A percentile compares a stretch with the other conserved stretches of the same genome.
These are phyloP conservation scores for Coelinius sp. DNA, from an alignment of 2,888 invertebrate species.

Conservation along the genomic window DNA sequence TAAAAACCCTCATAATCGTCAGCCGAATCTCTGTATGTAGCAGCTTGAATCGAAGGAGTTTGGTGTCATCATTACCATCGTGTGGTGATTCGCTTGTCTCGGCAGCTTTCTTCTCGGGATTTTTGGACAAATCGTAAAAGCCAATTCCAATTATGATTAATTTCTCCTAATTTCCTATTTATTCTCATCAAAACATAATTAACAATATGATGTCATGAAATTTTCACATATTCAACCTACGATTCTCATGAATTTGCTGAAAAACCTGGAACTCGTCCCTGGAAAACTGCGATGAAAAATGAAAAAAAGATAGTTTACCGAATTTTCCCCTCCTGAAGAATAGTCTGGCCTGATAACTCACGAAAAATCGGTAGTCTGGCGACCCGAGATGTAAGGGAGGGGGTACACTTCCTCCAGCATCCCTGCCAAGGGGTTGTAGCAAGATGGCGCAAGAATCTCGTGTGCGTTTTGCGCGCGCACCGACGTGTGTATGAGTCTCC, in stretches of 20 bases:
- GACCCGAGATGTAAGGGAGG: not conserved
- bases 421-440: constrained; percentile 51
- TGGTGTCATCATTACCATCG: not conserved
- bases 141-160: not conserved
- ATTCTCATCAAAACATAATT: too few relatives aligned
- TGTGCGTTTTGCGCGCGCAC: constrained; percentile 48
- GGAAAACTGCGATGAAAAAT: too few relatives aligned
- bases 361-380: not conserved
- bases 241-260: too few relatives aligned
- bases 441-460: constrained; percentile 48
- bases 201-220: too few relatives aligned
- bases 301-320: too few relatives aligned
- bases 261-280: too few relatives aligned
- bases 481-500: not conserved
- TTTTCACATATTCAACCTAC: too few relatives aligned
- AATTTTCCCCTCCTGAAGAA: not conserved
- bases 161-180: too few relatives aligned
- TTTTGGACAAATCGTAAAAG: constrained; percentile 12
- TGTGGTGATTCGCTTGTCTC: not conserved
- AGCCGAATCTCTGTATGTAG: constrained; percentile 14
- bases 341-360: not conserved
- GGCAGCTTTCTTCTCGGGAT: not conserved
- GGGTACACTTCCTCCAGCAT: not conserved
- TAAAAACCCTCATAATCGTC: constrained; percentile 51
- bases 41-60: not conserved